These are phyloP conservation scores for Seriola dumerili DNA, from an alignment of 2,113 vertebrate species.

Conservation along the genomic window DNA sequence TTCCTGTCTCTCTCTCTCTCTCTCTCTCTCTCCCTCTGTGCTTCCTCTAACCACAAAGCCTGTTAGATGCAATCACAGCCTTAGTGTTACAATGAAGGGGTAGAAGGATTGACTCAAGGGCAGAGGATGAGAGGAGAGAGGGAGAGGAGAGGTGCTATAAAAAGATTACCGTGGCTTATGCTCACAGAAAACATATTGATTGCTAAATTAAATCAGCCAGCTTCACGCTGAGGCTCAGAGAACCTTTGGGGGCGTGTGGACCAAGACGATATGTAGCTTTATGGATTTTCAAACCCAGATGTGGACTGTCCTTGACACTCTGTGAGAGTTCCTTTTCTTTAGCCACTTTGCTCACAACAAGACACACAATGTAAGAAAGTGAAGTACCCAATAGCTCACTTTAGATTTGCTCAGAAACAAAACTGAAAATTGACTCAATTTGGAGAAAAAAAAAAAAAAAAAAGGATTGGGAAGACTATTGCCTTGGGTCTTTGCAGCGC, in stretches of 20 bases:
- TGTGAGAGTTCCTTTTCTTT: conserved; percentile 32
- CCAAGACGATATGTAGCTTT: conserved; percentile 58
- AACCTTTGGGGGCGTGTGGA: conserved; percentile 47
- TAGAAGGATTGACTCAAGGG: conserved; percentile 76
- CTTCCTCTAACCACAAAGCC: conserved; percentile 65
- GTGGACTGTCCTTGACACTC: conserved; percentile 73
- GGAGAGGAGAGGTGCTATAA: conserved; percentile 71
- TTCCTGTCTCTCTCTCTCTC: conserved; percentile 22
- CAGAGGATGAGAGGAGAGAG: conserved; percentile 58
- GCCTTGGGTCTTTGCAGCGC: neutral
- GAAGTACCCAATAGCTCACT: neutral
- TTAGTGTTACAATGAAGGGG: conserved; percentile 45
- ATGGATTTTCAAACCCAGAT: conserved; percentile 71
- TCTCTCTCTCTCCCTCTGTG: conserved; percentile 16
- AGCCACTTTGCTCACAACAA: conserved; percentile 29
- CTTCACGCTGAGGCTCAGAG: conserved; percentile 54
- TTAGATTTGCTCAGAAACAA: neutral
- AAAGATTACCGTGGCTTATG: conserved; percentile 77
- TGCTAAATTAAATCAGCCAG: conserved; percentile 78
- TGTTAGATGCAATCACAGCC: conserved; percentile 75
- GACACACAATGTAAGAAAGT: neutral
- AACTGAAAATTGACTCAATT: conserved; percentile 1
- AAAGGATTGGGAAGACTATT: neutral
- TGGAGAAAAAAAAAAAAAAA: neutral
- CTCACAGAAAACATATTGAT: conserved; percentile 83